Percentiles rank a stretch among this genome's conserved stretches.
phyloP scores from a whole-genome alignment of 1,140 invertebrate species.

The Apocrypta bakeri region DNA sequence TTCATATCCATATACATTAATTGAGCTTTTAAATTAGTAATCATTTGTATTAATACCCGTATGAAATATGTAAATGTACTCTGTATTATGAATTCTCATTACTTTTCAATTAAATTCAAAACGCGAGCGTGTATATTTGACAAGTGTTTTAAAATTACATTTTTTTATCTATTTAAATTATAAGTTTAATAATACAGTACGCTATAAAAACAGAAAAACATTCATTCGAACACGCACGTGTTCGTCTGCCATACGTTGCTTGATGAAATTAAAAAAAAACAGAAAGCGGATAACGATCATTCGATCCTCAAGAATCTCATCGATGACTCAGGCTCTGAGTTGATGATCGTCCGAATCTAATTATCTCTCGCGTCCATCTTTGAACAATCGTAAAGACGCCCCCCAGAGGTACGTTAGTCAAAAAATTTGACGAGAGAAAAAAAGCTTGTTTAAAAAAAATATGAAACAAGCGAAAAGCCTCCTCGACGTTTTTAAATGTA shows the following conservation, averaged over 20 bases:
- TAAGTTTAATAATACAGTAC: too few relatives aligned
- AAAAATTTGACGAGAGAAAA: background rate
- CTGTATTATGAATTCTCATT: too few relatives aligned
- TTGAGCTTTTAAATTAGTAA: too few relatives aligned
- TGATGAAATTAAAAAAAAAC: too few relatives aligned
- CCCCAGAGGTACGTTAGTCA: background rate
- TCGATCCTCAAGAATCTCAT: background rate
- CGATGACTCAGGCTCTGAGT: constrained; percentile 15
- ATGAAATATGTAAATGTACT: too few relatives aligned
- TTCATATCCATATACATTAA: too few relatives aligned
- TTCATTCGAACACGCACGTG: background rate
- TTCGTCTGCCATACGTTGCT: background rate
- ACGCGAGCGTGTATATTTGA: too few relatives aligned
- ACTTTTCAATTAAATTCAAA: too few relatives aligned
- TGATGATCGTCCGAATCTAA: background rate
- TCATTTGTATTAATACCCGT: too few relatives aligned
- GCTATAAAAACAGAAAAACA: too few relatives aligned
- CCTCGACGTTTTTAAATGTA: background rate
- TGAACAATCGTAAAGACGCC: constrained; percentile 24
- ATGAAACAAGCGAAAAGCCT: background rate
- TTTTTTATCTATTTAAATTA: too few relatives aligned
- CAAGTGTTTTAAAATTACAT: too few relatives aligned
- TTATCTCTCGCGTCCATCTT: constrained; percentile 15
- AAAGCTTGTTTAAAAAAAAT: background rate
- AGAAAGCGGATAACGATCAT: background rate